phyloP scores from a whole-genome alignment of 2,113 vertebrate species.

The Planiliza haematocheilus region DNA sequence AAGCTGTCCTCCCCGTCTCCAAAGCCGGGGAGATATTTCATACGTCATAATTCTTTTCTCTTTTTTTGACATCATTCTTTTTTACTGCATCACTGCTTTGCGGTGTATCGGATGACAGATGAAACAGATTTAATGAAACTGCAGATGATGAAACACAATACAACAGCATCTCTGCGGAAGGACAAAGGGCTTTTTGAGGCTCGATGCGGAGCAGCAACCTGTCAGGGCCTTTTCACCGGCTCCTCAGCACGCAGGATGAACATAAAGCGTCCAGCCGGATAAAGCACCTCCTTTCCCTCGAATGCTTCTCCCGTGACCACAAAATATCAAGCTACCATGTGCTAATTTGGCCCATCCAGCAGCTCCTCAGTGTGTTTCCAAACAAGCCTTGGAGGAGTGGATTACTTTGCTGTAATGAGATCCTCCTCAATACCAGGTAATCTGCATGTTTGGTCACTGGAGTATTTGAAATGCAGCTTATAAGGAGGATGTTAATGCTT shows the following conservation, averaged over 20 bases:
- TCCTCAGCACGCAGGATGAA: slow-evolving; percentile 8
- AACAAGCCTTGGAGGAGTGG: slow-evolving; percentile 29
- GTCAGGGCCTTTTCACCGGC: slow-evolving; percentile 29
- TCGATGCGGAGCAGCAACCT: slow-evolving; percentile 17
- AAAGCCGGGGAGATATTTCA: no score
- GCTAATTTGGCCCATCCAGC: slow-evolving; percentile 16
- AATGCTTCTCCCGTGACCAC: slow-evolving; percentile 27
- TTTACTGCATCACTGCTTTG: background rate
- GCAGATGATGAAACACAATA: slow-evolving; percentile 53
- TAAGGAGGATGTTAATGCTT: slow-evolving; percentile 28
- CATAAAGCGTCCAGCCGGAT: slow-evolving; percentile 14
- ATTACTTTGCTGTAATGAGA: slow-evolving; percentile 56
- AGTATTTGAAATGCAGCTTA: slow-evolving; percentile 23
- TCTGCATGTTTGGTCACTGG: slow-evolving; percentile 44
- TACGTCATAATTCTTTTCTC: background rate
- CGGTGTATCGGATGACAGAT: slow-evolving; percentile 13
- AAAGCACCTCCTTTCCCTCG: slow-evolving; percentile 37
- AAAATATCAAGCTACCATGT: slow-evolving; percentile 48
- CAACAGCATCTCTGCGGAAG: slow-evolving; percentile 21
- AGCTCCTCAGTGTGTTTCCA: slow-evolving; percentile 30
- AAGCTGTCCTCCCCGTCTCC: background rate
- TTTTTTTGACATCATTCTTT: slow-evolving; percentile 20
- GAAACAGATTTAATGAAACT: slow-evolving; percentile 44
- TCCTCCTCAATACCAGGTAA: slow-evolving; percentile 37
- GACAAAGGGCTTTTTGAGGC: slow-evolving; percentile 36